Evolutionary conservation across 2,113 vertebrate species (phyloP).

Genomic region (Neomonachus schauinslandi): DNA sequence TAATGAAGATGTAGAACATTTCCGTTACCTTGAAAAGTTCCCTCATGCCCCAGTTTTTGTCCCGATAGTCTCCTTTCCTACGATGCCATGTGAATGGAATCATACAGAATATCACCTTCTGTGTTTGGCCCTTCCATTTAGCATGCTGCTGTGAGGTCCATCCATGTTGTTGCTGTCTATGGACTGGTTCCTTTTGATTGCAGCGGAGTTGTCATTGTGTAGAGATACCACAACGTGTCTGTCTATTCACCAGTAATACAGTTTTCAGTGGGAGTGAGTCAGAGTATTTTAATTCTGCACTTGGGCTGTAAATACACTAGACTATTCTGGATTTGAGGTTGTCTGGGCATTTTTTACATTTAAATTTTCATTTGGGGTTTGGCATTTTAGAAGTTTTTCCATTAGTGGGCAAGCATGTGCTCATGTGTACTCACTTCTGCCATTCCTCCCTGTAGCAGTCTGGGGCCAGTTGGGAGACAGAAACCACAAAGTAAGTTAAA

Average conservation of each 20-base stretch:
- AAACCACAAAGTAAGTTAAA: neutral
- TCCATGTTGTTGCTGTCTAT: neutral
- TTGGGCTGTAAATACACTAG: neutral
- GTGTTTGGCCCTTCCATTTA: neutral
- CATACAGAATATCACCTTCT: neutral
- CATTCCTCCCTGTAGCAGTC: neutral
- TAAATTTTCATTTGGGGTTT: neutral
- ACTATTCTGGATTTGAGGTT: slow-evolving; percentile 25
- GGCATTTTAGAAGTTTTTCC: neutral
- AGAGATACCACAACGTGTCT: neutral
- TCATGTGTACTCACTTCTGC: neutral
- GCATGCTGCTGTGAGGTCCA: neutral
- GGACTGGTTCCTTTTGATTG: neutral
- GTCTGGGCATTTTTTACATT: slow-evolving; percentile 8
- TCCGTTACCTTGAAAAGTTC: neutral
- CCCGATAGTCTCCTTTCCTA: neutral
- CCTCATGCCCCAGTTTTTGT: neutral
- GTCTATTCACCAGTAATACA: neutral
- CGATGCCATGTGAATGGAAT: neutral
- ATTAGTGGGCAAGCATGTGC: neutral
- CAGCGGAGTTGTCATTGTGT: neutral
- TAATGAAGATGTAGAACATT: neutral
- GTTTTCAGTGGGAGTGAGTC: slow-evolving; percentile 22
- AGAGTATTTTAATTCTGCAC: neutral
- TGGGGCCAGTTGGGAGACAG: neutral